Conservation (phyloP, 1,140 invertebrate genomes). For the Panulirus ornatus region DNA sequence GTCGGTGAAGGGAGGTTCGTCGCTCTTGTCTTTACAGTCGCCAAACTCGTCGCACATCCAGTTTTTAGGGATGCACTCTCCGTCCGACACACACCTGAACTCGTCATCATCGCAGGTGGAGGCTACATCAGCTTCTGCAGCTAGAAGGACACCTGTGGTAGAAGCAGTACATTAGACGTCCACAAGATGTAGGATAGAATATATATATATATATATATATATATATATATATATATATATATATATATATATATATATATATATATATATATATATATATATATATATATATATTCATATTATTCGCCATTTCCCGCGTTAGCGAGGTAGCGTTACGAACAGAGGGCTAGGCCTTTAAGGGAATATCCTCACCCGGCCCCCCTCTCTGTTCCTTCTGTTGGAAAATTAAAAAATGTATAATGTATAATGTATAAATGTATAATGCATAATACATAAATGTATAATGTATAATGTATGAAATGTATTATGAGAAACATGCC, state of each 20-base stretch:
- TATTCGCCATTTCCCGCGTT: not conserved
- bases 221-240: constrained; percentile 32
- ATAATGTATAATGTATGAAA: too few relatives aligned
- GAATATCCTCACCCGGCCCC: too few relatives aligned
- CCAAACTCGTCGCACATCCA: constrained; percentile 37
- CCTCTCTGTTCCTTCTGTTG: too few relatives aligned
- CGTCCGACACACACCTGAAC: not conserved
- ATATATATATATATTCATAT: constrained; percentile 21
- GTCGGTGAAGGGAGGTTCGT: not conserved
- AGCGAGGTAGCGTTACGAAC: too few relatives aligned
- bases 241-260: constrained; percentile 37
- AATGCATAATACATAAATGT: too few relatives aligned
- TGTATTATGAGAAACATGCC: too few relatives aligned
- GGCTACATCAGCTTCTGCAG: not conserved
- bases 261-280: constrained; percentile 49
- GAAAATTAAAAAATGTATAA: too few relatives aligned
- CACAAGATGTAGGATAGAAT: not conserved
- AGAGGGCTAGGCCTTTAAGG: too few relatives aligned
- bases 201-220: not conserved
- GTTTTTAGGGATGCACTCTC: not conserved
- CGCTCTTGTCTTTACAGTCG: constrained; percentile 7
- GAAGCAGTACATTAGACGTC: not conserved
- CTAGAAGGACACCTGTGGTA: constrained; percentile 6
- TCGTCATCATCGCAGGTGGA: not conserved
- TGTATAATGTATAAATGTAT: too few relatives aligned